Base-by-base conservation (phyloP, 2,888 invertebrate species). In the Drosophila infuscata region DNA sequence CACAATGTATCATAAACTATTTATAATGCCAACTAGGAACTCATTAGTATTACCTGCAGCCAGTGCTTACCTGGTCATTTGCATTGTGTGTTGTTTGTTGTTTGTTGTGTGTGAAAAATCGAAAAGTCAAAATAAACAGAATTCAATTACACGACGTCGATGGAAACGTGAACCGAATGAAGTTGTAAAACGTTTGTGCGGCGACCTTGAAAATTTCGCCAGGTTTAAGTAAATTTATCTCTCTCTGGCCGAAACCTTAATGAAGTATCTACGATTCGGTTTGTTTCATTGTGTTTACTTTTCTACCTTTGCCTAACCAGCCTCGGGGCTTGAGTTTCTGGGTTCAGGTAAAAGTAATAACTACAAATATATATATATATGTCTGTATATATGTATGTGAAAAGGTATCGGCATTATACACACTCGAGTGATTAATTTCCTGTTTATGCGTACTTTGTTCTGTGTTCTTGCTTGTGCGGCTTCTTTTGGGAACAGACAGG, bases 371-470 rank as follows among this genome's bases (percentile, higher is more conserved):
- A 32, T 61, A 32, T 38, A 59, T 41, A 51, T 25, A 46, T 33
- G 17, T 48, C 30, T 63, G 56, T 61, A 9, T 64, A 53, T 57
- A 51, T 52, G 30, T 53, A 62, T 74, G 75, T 79, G 70, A 68
- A 69, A 73, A 70, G 83, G 81, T 80, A 70, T 77, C 53, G 76
- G 80, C 71, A 69, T 56, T 69, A 75, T 70, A 74, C 73, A 90
- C 88, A 90, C 82, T 83, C 63, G 82, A 74, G 74, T 80, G 82
- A 87, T 81, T 89, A 90, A 87, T 89, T 89, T 91, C 90, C 89
- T 89, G 89, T 89, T 90, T 90, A 89, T 87, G 76, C 76, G 72
- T 70, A 87, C 53, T 62, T 83, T 70, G 65, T 67, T 64, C 57
- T 46, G n/a, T 38, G 59, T 82, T 79, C 84, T 87, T 82, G 69